phyloP scores from a whole-genome alignment of 2,888 invertebrate genomes.

The Dyspetes luteomarginatus region DNA sequence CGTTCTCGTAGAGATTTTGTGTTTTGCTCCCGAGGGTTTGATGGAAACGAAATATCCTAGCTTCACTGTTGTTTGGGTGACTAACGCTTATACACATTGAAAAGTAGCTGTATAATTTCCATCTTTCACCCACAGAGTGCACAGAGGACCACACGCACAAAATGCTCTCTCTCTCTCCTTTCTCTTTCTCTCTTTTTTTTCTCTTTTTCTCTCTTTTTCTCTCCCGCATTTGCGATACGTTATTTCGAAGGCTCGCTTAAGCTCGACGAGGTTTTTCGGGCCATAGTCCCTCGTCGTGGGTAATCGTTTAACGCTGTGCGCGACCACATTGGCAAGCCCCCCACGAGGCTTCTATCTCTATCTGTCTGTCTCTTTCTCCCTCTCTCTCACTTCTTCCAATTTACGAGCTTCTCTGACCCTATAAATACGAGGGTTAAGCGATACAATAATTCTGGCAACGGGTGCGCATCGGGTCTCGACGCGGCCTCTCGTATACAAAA shows the following conservation, averaged over 20 bases:
- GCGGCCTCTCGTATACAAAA: constrained; percentile 24
- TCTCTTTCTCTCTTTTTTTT: neutral
- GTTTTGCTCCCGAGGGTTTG: neutral
- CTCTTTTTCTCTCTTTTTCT: neutral
- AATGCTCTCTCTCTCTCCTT: too few relatives aligned
- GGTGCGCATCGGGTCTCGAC: constrained; percentile 53
- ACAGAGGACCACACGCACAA: too few relatives aligned
- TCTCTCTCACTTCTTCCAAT: constrained; percentile 50
- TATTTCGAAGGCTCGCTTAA: constrained; percentile 39
- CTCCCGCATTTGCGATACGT: constrained; percentile 54
- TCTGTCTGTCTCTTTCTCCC: constrained; percentile 35
- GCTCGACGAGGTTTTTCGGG: constrained; percentile 27
- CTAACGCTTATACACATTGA: constrained; percentile 12
- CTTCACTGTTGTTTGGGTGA: neutral
- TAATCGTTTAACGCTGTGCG: constrained; percentile 62
- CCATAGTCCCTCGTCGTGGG: constrained; percentile 52
- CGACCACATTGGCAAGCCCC: constrained; percentile 60
- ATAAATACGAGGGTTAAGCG: constrained; percentile 68
- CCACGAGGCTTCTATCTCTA: constrained; percentile 19
- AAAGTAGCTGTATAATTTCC: constrained; percentile 48
- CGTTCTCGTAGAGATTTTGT: neutral
- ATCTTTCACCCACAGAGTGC: constrained; percentile 32
- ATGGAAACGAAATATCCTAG: neutral
- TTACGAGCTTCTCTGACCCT: constrained; percentile 63
- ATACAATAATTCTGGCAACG: constrained; percentile 69